Evolutionary conservation across 2,797 vertebrate species (phyloP), one percentile per base, ranked within the genome.

Genomic region (Hydrolagus colliei): DNA sequence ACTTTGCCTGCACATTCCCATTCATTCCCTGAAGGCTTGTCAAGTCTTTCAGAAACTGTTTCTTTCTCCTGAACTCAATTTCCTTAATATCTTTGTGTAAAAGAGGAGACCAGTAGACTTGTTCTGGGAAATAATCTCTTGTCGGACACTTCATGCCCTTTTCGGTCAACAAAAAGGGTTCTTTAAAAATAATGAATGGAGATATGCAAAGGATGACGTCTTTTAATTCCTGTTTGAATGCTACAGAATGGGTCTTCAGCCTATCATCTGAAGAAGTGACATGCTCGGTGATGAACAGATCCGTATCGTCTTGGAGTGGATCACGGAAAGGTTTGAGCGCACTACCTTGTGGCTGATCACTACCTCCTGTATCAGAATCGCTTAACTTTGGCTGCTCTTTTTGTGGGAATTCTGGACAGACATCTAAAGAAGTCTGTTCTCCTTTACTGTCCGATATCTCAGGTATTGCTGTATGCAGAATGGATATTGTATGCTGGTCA

Each of bases 121-220:
- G 89, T 86, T 99, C 97, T 0, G 96, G 95, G 89, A 99, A 99
- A 90, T 99, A 99, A 11, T 98, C 97, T 74, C 98, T 93, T 87
- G 96, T 97, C 74, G 97, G 96, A 88, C 98, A 99, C 67, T 93
- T 94, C 92, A 97, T 95, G 13, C 98, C 98, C 5, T 93, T 92
- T 1, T 94, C 92, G 0, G 92, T 96, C 86, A 99, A 93, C 67
- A 99, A 93, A 89, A 97, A 99, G 0, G 98, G 97, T 85, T 98
- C 97, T 61, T 92, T 94, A 87, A 99, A 99, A 0, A 92, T 93
- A 90, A 99, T 95, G 80, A 98, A 96, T 22, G 98, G 97, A 0
- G 98, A 99, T 88, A 98, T 96, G 87, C 96, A 97, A 13, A 99
- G 94, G 89, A 99, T 98, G 77, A 99, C 94, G 86, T 99, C 97